These are phyloP conservation scores for Pantherophis vulpinus DNA, from an alignment of 2,797 vertebrate species.

Conservation along the genomic window DNA sequence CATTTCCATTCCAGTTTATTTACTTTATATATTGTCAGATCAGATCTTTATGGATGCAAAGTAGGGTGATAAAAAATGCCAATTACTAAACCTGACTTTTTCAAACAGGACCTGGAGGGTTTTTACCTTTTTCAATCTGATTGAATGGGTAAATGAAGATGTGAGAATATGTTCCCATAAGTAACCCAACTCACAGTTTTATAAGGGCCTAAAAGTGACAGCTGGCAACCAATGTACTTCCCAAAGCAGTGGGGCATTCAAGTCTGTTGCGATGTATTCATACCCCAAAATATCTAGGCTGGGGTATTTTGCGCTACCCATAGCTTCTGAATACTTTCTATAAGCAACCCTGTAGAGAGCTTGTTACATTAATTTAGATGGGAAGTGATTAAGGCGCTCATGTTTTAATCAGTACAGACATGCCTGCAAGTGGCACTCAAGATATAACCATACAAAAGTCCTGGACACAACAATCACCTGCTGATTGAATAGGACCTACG, in stretches of 20 bases:
- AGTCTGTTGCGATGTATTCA: background rate
- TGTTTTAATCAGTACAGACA: background rate
- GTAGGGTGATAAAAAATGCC: background rate
- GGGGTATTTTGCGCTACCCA: background rate
- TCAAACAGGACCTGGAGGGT: background rate
- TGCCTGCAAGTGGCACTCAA: background rate
- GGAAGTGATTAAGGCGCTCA: background rate
- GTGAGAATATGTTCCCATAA: background rate
- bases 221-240: background rate
- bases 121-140: background rate
- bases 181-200: background rate
- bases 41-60: background rate
- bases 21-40: background rate
- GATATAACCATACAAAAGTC: background rate
- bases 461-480: background rate
- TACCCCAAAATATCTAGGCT: background rate
- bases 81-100: background rate
- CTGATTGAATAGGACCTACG: background rate
- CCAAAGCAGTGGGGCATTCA: background rate
- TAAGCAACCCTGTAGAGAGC: background rate
- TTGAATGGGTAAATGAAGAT: background rate
- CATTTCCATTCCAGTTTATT: background rate
- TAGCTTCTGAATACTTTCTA: background rate
- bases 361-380: background rate
- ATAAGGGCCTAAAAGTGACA: background rate